Evolutionary conservation across 2,888 invertebrate species (phyloP).

Genomic region (Chalcis sispes): DNA sequence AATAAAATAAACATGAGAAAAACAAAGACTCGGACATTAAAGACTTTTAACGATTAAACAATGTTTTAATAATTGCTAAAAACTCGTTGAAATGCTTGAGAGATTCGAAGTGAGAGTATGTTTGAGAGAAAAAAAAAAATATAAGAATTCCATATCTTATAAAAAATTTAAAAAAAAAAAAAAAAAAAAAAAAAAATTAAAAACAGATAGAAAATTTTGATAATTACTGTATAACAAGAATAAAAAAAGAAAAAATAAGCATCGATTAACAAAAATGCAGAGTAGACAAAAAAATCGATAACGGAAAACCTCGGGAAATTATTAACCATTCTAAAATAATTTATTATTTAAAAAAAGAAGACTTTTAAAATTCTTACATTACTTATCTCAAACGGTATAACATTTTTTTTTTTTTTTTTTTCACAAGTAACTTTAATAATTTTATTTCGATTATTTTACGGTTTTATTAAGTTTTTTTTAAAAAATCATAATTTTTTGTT

Average conservation of each 20-base stretch:
- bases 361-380: neutral
- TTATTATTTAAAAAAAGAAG: neutral
- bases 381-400: neutral
- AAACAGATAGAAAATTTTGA: neutral
- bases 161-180: no score
- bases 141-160: constrained; percentile 4
- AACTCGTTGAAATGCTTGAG: no score
- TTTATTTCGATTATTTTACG: neutral
- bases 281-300: no score
- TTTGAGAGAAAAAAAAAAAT: neutral
- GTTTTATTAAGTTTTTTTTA: neutral
- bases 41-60: neutral
- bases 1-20: neutral
- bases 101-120: no score
- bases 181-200: no score
- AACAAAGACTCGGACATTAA: constrained; percentile 3
- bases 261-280: no score
- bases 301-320: no score
- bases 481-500: neutral
- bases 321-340: no score
- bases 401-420: neutral
- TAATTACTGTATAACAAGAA: constrained; percentile 9
- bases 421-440: no score
- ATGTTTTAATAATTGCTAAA: no score
- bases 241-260: no score